Base-by-base conservation (phyloP, 2,113 vertebrate genomes). In the Amblyornis subalaris region DNA sequence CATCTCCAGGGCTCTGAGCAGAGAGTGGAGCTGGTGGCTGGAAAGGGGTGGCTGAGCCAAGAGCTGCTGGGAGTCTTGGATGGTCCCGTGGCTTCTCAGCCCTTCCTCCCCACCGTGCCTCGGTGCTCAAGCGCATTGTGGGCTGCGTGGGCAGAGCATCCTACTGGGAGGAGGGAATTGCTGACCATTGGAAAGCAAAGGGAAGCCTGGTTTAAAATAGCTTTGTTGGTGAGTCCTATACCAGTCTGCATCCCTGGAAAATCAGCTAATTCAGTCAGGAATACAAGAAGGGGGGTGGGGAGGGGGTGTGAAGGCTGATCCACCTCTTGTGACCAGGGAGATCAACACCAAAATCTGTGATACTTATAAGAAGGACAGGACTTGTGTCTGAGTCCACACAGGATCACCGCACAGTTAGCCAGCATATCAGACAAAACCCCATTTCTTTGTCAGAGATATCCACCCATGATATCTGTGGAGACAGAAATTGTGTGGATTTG, bases 71-170 rank as follows among this genome's bases (percentile, higher is more conserved):
- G 58, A 87, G 23, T 51, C 45, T 22, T 5, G 1, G 16, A 53
- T 3, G 3, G 20, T 53, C 50, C 7, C 5, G 57, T 0, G 0
- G 53, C 69, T 89, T 47, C 1, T 0, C 23, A 22, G 35, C 2
- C 6, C 38, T 73, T 75, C 84, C 75, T 85, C 21, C 14, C 18
- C 26, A 15, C 88, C 44, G 73, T 36, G 77, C 38, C 51, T 74
- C 5, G 0, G 18, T 48, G 33, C 42, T 77, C 21, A 14, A 45
- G 57, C 3, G 7, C 64, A 14, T 8, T 66, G 79, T 62, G 58
- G 67, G 31, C n/a, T 83, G 54, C 0, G 2, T 72, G 89, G 80
- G 84, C 80, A 92, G 79, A 88, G 48, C 77, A 64, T 89, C 91
- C 73, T 67, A 12, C 31, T 36, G 85, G 65, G 84, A 81, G 51